Conservation (phyloP, 2,888 invertebrate genomes). For the Microplitis manilae region DNA sequence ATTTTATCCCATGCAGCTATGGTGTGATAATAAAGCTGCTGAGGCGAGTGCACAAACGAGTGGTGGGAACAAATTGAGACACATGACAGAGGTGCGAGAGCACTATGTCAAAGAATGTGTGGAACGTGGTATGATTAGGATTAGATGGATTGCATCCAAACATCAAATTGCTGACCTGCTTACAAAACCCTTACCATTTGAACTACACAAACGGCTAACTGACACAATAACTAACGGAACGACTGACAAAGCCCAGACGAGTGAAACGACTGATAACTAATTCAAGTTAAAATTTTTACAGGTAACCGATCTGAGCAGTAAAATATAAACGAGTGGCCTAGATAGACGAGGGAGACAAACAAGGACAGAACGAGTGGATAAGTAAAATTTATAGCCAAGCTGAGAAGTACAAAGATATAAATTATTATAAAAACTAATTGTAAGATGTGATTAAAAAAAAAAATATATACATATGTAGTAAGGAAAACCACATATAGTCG, state of each 20-base stretch:
- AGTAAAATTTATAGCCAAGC: too few species aligned
- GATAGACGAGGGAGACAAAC: too few species aligned
- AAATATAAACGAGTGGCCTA: too few species aligned
- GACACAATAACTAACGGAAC: slow-evolving; percentile 13
- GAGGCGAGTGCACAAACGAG: slow-evolving; percentile 29
- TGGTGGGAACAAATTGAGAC: slow-evolving; percentile 43
- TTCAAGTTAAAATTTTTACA: too few species aligned
- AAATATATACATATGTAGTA: too few species aligned
- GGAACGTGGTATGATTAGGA: slow-evolving; percentile 45
- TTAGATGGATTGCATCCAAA: slow-evolving; percentile 43
- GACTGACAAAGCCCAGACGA: not conserved
- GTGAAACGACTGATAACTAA: not conserved
- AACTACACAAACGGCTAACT: slow-evolving; percentile 16
- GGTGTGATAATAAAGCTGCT: not conserved
- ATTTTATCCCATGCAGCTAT: too few species aligned
- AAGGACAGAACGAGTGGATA: too few species aligned
- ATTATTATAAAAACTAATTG: too few species aligned
- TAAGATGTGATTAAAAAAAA: too few species aligned
- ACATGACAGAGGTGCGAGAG: slow-evolving; percentile 49
- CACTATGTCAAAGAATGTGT: slow-evolving; percentile 50
- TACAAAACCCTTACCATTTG: slow-evolving; percentile 43
- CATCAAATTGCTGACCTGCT: slow-evolving; percentile 47
- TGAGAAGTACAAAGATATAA: too few species aligned
- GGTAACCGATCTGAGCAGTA: too few species aligned
- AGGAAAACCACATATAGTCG: too few species aligned